Percentiles rank a stretch among this genome's conserved stretches.
Conservation (phyloP, 2,888 invertebrate genomes). For the Brenthis hecate region DNA sequence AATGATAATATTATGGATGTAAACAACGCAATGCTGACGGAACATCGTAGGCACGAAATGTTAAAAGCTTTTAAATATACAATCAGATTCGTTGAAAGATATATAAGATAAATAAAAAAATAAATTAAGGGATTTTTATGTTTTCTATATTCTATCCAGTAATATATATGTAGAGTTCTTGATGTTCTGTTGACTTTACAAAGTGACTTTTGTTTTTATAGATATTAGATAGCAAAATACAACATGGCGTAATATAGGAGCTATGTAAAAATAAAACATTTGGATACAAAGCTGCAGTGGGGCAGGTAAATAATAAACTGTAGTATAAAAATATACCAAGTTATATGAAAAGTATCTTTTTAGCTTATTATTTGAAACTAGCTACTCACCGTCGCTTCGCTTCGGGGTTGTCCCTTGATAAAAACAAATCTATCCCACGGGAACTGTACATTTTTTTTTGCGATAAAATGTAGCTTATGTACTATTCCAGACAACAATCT, state of each 20-base stretch:
- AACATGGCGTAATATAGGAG: constrained; percentile 40
- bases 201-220: constrained; percentile 68
- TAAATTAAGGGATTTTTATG: constrained; percentile 54
- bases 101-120: constrained; percentile 56
- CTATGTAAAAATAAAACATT: too few relatives aligned
- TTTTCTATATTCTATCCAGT: constrained; percentile 53
- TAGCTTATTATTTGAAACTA: too few relatives aligned
- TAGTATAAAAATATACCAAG: too few relatives aligned
- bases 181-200: constrained; percentile 66
- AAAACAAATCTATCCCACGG: too few relatives aligned
- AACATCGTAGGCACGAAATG: constrained; percentile 31
- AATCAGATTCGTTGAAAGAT: constrained; percentile 50
- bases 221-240: constrained; percentile 64
- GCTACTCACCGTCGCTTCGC: too few relatives aligned
- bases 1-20: constrained; percentile 31
- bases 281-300: too few relatives aligned
- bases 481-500: too few relatives aligned
- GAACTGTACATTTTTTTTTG: too few relatives aligned
- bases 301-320: too few relatives aligned
- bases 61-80: constrained; percentile 46
- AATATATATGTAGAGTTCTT: constrained; percentile 50
- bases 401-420: too few relatives aligned
- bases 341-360: too few relatives aligned
- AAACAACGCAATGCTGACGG: constrained; percentile 30
- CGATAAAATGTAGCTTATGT: too few relatives aligned